A percentile compares a stretch with the other conserved stretches of the same genome.
These are phyloP conservation scores for Acheta domesticus DNA, from an alignment of 2,888 invertebrate species.

Conservation along the genomic window DNA sequence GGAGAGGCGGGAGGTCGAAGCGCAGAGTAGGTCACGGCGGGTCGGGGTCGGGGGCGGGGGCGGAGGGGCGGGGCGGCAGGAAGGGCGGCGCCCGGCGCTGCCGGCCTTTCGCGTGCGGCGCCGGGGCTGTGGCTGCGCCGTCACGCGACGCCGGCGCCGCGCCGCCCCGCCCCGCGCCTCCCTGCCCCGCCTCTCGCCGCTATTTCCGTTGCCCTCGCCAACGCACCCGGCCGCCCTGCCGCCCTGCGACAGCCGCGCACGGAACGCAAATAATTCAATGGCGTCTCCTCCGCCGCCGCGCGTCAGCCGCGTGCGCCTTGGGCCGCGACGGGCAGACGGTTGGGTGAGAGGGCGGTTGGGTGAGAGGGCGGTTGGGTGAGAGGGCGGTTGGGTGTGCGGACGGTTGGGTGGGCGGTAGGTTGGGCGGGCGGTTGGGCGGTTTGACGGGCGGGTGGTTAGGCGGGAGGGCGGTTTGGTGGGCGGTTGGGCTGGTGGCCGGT, in stretches of 20 bases:
- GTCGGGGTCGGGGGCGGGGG: neutral
- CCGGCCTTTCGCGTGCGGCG: neutral
- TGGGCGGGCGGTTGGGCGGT: too few relatives aligned
- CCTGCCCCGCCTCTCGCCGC: neutral
- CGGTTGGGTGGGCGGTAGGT: fast-evolving
- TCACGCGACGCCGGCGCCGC: slow-evolving; percentile 6
- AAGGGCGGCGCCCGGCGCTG: neutral
- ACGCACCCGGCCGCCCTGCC: too few relatives aligned
- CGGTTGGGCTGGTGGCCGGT: fast-evolving
- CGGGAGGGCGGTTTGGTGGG: fast-evolving
- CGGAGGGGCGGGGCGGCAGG: neutral
- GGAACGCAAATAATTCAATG: too few relatives aligned
- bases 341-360: neutral
- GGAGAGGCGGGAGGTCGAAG: too few relatives aligned
- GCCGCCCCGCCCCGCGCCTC: neutral
- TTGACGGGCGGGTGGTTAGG: too few relatives aligned
- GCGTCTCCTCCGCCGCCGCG: neutral
- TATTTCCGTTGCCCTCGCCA: neutral
- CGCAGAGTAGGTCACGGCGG: too few relatives aligned
- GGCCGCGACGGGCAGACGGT: neutral
- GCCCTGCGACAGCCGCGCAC: too few relatives aligned
- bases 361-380: neutral
- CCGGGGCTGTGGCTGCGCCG: neutral
- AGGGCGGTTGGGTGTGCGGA: neutral
- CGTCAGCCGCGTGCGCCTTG: neutral